Base-by-base conservation (phyloP, 2,888 invertebrate species). In the Colostygia pectinataria region DNA sequence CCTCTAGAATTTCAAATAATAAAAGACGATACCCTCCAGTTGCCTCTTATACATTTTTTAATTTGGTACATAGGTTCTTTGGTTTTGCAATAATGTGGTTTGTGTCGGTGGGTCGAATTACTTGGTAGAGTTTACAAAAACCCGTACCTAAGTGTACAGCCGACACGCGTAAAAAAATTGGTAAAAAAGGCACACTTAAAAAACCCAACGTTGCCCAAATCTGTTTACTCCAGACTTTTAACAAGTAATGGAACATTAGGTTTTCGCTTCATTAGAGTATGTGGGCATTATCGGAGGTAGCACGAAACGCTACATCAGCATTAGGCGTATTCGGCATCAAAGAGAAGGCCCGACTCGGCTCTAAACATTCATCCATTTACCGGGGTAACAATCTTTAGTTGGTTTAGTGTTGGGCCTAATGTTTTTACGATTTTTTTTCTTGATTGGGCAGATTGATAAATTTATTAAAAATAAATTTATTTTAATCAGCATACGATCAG, bases 361-460 rank as follows among this genome's bases (percentile, higher is more conserved):
- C 59, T 61, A 60, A 65, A 61, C 62, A 66, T 65, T 63, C 60
- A 58, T 65, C 64, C 64, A 65, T 67, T 68, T 67, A 59, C 48
- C 53, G 58, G 60, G 54, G 63, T 56, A 57, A 57, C 59, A 55
- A 56, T 64, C 56, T 61, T 53, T 55, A 49, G 52, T 59, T 51
- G 57, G 8, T 36, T 23, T 32, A 25, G 37, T 28, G 47, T 34
- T 34, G 34, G 23, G 23, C 20, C 13, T 8, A 12, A 5, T 12
- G 9, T 23, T 33, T 14, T 15, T 31, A 25, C 25, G 9, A n/a
- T 2, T 25, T n/a, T n/a, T 25, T 25, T n/a, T 6, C 8, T n/a
- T n/a, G 2, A 20, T 20, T 2, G 3, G 6, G 4, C 2, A 20
- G 4, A 20, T 6, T 6, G 6, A 20, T 4, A 20, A 18, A 18